Evolutionary conservation across 2,797 vertebrate species (phyloP).

Genomic region (Labeo calbasu): DNA sequence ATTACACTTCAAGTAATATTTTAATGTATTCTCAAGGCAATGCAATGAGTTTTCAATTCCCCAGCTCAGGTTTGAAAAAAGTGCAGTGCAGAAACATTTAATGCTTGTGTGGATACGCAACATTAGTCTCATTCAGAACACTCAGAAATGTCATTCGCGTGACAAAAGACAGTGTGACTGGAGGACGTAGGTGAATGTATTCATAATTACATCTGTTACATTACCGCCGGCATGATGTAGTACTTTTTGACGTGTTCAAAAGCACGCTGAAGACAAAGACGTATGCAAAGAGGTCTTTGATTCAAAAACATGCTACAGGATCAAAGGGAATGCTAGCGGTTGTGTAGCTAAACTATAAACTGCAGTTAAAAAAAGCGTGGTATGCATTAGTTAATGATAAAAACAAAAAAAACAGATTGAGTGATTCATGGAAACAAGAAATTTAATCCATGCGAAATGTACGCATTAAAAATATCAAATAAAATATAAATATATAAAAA

Average conservation of each 20-base stretch:
- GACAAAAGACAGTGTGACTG: constrained; percentile 61
- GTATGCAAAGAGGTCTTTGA: neutral
- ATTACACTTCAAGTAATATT: constrained; percentile 38
- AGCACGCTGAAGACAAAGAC: neutral
- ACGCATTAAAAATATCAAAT: no score
- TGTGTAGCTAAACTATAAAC: neutral
- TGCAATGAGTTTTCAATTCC: constrained; percentile 47
- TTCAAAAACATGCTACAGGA: neutral
- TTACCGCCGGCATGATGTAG: constrained; percentile 48
- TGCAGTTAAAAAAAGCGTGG: neutral
- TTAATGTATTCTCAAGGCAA: constrained; percentile 15
- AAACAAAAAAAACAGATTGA: neutral
- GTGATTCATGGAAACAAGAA: neutral
- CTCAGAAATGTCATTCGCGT: constrained; percentile 68
- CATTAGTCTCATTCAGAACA: constrained; percentile 61
- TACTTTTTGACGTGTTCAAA: constrained; percentile 7
- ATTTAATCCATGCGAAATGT: no score
- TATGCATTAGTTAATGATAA: neutral
- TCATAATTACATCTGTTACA: constrained; percentile 63
- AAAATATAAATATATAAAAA: no score
- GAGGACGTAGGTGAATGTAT: constrained; percentile 61
- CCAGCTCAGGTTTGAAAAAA: constrained; percentile 30
- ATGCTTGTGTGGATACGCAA: constrained; percentile 60
- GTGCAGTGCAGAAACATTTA: constrained; percentile 57
- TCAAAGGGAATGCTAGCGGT: neutral